These are phyloP conservation scores for Homarus americanus DNA, from an alignment of 1,140 invertebrate genomes.

Conservation along the genomic window DNA sequence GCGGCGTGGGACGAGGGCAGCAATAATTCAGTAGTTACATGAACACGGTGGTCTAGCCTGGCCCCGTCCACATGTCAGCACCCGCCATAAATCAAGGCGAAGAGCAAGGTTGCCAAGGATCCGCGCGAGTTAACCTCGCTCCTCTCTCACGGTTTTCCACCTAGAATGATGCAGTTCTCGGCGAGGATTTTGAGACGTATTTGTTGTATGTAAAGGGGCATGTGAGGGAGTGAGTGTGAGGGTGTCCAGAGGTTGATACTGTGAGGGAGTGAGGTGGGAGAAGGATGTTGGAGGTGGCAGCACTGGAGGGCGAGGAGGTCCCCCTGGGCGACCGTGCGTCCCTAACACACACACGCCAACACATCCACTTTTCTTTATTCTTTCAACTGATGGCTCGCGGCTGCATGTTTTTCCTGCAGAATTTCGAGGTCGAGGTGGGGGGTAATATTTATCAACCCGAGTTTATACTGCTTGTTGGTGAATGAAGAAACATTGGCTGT, in stretches of 20 bases:
- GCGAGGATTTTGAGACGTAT: not conserved
- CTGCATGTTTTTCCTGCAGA: constrained; percentile 30
- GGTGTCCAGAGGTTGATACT: not conserved
- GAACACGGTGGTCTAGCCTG: constrained; percentile 46
- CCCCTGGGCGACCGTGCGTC: not conserved
- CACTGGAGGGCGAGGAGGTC: not conserved
- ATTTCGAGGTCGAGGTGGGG: not conserved
- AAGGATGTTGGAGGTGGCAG: no score
- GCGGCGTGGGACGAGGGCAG: constrained; percentile 21
- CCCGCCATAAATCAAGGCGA: constrained; percentile 39
- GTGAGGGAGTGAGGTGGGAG: not conserved
- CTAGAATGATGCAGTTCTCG: not conserved
- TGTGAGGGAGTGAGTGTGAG: not conserved
- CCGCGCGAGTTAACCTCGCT: not conserved
- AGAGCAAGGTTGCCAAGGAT: not conserved
- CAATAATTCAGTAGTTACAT: constrained; percentile 62
- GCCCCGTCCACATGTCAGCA: constrained; percentile 48
- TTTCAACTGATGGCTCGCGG: constrained; percentile 11
- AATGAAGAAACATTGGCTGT: constrained; percentile 1
- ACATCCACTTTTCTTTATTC: constrained; percentile 34
- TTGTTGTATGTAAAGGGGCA: not conserved
- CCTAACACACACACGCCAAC: not conserved
- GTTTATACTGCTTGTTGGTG: not conserved
- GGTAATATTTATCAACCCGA: not conserved
- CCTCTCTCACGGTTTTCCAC: not conserved